Percentiles rank a stretch among this genome's conserved stretches.
phyloP scores from a whole-genome alignment of 2,113 vertebrate species.

The Actenoides hombroni region DNA sequence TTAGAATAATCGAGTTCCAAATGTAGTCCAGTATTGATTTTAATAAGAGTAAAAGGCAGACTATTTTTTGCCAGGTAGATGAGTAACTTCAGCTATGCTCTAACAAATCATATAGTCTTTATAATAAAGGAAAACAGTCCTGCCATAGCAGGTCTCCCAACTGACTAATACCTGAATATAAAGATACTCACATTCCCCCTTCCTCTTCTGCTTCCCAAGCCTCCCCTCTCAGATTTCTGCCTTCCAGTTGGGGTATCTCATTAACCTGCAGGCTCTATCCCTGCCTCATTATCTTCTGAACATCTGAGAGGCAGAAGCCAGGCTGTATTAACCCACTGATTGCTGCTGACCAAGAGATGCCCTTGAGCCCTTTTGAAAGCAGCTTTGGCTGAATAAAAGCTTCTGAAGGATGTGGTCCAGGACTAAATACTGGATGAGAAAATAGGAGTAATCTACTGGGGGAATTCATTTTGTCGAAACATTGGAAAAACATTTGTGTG shows the following conservation, averaged over 20 bases:
- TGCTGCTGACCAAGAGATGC: background rate
- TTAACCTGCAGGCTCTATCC: slow-evolving; percentile 21
- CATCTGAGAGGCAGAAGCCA: slow-evolving; percentile 2
- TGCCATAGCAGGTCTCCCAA: background rate
- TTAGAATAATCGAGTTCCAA: background rate
- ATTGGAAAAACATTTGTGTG: background rate
- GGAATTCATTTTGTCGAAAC: background rate
- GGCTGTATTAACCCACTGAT: slow-evolving; percentile 27
- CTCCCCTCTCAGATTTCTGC: background rate
- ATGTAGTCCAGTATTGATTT: background rate
- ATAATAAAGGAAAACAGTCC: background rate
- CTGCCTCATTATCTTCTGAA: slow-evolving; percentile 33
- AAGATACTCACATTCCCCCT: background rate
- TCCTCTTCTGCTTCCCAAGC: background rate
- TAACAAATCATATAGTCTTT: background rate
- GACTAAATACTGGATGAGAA: background rate
- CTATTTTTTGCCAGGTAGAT: background rate
- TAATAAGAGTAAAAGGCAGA: background rate
- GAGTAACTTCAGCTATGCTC: background rate
- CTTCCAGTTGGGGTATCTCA: slow-evolving; percentile 27
- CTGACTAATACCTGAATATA: background rate
- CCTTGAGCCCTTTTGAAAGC: background rate
- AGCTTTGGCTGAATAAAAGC: background rate
- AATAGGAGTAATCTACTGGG: background rate
- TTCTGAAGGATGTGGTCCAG: background rate